Conservation (phyloP, 2,797 vertebrate genomes). For the Darevskia mixta region DNA sequence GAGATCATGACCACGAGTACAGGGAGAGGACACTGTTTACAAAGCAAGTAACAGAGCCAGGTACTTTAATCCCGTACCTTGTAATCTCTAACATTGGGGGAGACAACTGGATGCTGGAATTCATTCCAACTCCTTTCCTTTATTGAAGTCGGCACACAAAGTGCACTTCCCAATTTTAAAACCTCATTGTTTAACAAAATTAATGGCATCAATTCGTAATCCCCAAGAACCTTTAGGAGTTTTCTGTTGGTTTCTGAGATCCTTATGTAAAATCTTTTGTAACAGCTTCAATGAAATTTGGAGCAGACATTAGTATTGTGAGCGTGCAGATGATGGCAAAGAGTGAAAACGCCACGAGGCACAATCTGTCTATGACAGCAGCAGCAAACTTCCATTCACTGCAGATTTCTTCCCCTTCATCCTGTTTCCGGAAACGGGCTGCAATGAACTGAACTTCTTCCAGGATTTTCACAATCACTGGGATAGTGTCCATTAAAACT, state of each 20-base stretch:
- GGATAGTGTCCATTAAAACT: constrained; percentile 79
- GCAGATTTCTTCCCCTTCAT: constrained; percentile 88
- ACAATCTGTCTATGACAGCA: constrained; percentile 91
- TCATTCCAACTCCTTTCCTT: constrained; percentile 58
- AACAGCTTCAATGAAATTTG: constrained; percentile 93
- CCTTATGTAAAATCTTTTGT: constrained; percentile 91
- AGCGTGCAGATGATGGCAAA: constrained; percentile 94
- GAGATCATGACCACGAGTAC: constrained; percentile 37
- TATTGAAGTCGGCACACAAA: constrained; percentile 54
- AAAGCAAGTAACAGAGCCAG: constrained; percentile 34
- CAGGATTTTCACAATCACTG: constrained; percentile 86
- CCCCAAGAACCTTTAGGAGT: constrained; percentile 26
- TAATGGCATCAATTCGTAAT: constrained; percentile 48
- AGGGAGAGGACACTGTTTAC: constrained; percentile 36
- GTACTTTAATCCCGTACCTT: constrained; percentile 41
- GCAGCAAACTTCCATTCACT: constrained; percentile 95
- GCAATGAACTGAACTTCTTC: constrained; percentile 91
- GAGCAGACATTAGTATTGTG: constrained; percentile 93
- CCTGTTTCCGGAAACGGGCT: constrained; percentile 88
- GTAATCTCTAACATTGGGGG: constrained; percentile 47
- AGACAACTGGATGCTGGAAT: constrained; percentile 49
- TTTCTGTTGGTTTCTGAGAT: constrained; percentile 26
- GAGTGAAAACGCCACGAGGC: constrained; percentile 91
- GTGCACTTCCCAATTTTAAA: constrained; percentile 57
- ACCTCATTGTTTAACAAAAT: constrained; percentile 43